Percentiles rank a stretch among this genome's conserved stretches.
Conservation (phyloP, 1,140 invertebrate species). For the Stenopsyche tienmushanensis region DNA sequence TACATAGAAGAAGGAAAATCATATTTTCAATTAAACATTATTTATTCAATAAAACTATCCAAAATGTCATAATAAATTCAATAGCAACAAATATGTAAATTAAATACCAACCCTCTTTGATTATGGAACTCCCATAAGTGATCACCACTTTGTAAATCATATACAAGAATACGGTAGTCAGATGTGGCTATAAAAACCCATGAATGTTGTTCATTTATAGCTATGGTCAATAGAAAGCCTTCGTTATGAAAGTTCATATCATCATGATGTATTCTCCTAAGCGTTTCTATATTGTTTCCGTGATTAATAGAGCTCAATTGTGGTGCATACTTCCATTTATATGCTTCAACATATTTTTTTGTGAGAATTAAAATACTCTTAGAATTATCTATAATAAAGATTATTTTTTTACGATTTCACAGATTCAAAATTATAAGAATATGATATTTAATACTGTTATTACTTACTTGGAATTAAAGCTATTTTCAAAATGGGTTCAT, state of each 20-base stretch:
- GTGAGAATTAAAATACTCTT: constrained; percentile 28
- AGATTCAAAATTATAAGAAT: too few relatives aligned
- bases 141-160: constrained; percentile 22
- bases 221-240: too few relatives aligned
- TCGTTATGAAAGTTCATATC: too few relatives aligned
- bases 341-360: constrained; percentile 16
- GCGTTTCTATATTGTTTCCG: too few relatives aligned
- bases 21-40: neutral
- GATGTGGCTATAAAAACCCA: constrained; percentile 33
- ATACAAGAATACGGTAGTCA: constrained; percentile 27
- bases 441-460: too few relatives aligned
- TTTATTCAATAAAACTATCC: neutral
- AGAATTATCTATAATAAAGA: constrained; percentile 18
- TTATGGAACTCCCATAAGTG: constrained; percentile 29
- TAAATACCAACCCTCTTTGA: constrained; percentile 26
- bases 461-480: constrained; percentile 26
- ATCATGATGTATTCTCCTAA: too few relatives aligned
- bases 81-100: too few relatives aligned
- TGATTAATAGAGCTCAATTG: neutral
- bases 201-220: too few relatives aligned
- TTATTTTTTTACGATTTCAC: neutral
- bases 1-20: neutral
- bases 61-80: neutral
- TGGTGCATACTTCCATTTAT: constrained; percentile 26
- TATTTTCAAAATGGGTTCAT: constrained; percentile 13